Evolutionary conservation across 2,888 invertebrate genomes (phyloP).

Genomic region (Perizoma affinitatum): DNA sequence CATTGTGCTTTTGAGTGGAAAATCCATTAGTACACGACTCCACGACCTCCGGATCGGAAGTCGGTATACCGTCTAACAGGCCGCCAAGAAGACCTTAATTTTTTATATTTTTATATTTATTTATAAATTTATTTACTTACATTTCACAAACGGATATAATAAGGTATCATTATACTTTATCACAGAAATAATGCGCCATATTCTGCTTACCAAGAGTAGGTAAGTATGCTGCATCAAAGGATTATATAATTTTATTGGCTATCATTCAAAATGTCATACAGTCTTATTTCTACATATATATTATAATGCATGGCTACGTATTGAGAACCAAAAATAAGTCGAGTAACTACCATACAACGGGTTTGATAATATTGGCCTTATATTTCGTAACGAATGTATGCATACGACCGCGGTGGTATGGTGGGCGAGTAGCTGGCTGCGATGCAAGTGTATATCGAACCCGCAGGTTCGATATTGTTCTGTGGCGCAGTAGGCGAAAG

Average conservation of each 20-base stretch:
- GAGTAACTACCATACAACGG: constrained; percentile 15
- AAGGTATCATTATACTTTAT: constrained; percentile 36
- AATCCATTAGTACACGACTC: no score
- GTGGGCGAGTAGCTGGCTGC: no score
- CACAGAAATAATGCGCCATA: neutral
- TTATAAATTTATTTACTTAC: constrained; percentile 30
- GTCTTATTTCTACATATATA: constrained; percentile 25
- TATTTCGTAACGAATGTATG: neutral
- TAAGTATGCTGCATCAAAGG: constrained; percentile 24
- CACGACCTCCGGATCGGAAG: no score
- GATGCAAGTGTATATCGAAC: no score
- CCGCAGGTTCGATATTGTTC: no score
- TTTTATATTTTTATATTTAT: no score
- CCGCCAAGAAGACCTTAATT: no score
- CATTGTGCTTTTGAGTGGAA: no score
- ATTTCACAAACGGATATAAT: neutral
- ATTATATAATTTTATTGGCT: constrained; percentile 38
- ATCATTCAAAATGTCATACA: constrained; percentile 34
- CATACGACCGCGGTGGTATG: no score
- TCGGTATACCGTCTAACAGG: no score
- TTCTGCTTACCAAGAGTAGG: constrained; percentile 12
- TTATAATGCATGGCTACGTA: constrained; percentile 21
- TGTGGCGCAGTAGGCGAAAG: no score
- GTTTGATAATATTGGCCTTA: constrained; percentile 16
- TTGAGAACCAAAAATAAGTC: constrained; percentile 29